phyloP scores from a whole-genome alignment of 2,113 vertebrate species.

The Ploceus nigricollis region DNA sequence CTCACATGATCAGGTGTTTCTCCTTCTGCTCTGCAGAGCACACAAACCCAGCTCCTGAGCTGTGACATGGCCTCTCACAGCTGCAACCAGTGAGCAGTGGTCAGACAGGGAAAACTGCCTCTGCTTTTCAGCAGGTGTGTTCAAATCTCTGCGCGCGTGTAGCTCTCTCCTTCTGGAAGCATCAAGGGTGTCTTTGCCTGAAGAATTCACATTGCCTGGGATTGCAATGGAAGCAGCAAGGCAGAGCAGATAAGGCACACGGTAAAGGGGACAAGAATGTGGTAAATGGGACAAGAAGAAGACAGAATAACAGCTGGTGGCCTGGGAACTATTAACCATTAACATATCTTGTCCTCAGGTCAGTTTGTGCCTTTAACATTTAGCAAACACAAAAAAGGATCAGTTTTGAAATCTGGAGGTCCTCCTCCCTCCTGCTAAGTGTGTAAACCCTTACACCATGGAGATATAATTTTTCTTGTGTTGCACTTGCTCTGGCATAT shows the following conservation, averaged over 20 bases:
- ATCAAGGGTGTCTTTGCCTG: not conserved
- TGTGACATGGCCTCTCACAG: rapidly evolving
- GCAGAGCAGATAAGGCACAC: not conserved
- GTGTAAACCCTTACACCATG: not conserved
- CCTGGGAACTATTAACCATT: not conserved
- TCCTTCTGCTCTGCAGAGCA: not conserved
- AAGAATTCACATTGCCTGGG: not conserved
- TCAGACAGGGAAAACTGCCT: not conserved
- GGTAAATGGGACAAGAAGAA: not conserved
- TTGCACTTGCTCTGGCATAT: not conserved
- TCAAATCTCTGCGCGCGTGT: not conserved
- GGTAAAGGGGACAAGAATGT: not conserved
- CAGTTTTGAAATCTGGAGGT: not conserved
- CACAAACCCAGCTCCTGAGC: not conserved
- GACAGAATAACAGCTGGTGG: not conserved
- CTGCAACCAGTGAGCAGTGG: not conserved
- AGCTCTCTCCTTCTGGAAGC: not conserved
- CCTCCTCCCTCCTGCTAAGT: not conserved
- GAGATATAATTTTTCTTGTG: not conserved
- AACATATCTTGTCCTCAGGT: not conserved
- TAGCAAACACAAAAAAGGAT: not conserved
- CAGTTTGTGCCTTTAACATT: not conserved
- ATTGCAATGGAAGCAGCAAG: not conserved
- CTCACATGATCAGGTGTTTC: not conserved
- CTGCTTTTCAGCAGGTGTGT: not conserved